A percentile compares a stretch with the other conserved stretches of the same genome.
phyloP scores from a whole-genome alignment of 2,888 invertebrate species.

The Galerucella pusilla region DNA sequence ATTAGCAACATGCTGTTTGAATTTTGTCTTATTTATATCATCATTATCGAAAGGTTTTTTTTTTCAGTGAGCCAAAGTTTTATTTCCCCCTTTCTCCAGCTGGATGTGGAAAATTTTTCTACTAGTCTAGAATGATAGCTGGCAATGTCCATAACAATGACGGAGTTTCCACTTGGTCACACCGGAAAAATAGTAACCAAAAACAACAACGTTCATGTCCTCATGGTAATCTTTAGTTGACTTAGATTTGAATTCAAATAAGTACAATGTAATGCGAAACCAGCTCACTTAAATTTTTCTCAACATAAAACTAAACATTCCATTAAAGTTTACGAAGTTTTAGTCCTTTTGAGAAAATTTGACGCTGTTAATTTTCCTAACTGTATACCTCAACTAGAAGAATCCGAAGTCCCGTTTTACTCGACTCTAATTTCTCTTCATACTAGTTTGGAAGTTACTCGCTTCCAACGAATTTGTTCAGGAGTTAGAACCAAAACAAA shows the following conservation, averaged over 20 bases:
- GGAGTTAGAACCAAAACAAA: constrained; percentile 22
- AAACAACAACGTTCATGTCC: too few species aligned
- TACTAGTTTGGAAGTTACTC: constrained; percentile 20
- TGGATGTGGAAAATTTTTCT: too few species aligned
- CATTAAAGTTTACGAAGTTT: constrained; percentile 12
- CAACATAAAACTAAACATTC: not conserved
- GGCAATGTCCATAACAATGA: too few species aligned
- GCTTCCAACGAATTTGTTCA: constrained; percentile 11
- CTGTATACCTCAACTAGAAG: constrained; percentile 1
- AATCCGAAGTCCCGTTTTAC: constrained; percentile 7
- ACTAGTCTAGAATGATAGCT: too few species aligned
- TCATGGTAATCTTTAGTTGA: too few species aligned
- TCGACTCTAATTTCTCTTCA: constrained; percentile 22
- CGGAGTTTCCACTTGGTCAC: too few species aligned
- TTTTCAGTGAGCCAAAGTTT: too few species aligned
- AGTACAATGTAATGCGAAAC: not conserved
- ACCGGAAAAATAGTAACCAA: too few species aligned
- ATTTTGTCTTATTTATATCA: too few species aligned
- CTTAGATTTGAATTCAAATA: not conserved
- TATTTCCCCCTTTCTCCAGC: too few species aligned
- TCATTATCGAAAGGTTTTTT: too few species aligned
- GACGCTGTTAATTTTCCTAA: constrained; percentile 14
- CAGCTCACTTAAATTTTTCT: not conserved
- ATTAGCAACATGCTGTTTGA: too few species aligned
- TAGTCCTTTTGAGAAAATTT: constrained; percentile 10